Evolutionary conservation across 2,113 vertebrate genomes (phyloP), one percentile per base, ranked within the genome.

Genomic region (Delphinus delphis): DNA sequence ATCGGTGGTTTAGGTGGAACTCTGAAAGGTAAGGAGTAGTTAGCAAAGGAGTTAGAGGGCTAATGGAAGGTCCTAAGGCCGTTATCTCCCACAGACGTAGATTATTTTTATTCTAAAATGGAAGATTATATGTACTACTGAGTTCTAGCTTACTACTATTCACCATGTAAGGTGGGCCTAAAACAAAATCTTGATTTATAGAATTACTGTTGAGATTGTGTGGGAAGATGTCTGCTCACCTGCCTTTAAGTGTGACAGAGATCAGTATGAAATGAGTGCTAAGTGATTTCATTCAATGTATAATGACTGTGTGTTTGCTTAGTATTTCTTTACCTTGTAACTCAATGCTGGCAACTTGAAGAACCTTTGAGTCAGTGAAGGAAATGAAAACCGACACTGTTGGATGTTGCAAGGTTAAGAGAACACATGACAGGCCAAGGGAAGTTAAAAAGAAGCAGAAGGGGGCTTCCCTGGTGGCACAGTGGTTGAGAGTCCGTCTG

Each of bases 31-130:
- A 71, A 93, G 26, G 11, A 63, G 3, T 33, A 41, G 17, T 55
- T 44, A 85, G 55, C 20, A 44, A 53, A 83, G 14, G 41, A 50
- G 44, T 11, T 38, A 38, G n/a, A 63, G 26, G 6, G 3, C 1
- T 41, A 62, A 65, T 68, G 44, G 7, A 47, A 47, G 20, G 41
- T 18, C 68, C 9, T 67, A 31, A 55, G 25, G 33, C 28, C 8
- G 92, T 36, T 81, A 8, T 62, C 20, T n/a, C 18, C 7, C 28
- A 28, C 3, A 82, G 20, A 85, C 81, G 58, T 25, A 73, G 33
- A 71, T 62, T 91, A 12, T 76, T 95, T 96, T 82, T 73, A 67
- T 95, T 86, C 84, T 70, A 67, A 96, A 70, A 58, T 71, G 31
- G 26, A 83, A 70, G 28, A 47, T 70, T 71, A 4, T 60, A n/a